Evolutionary conservation across 2,113 vertebrate species (phyloP), one percentile per base, ranked within the genome.

Genomic region (Willisornis vidua): DNA sequence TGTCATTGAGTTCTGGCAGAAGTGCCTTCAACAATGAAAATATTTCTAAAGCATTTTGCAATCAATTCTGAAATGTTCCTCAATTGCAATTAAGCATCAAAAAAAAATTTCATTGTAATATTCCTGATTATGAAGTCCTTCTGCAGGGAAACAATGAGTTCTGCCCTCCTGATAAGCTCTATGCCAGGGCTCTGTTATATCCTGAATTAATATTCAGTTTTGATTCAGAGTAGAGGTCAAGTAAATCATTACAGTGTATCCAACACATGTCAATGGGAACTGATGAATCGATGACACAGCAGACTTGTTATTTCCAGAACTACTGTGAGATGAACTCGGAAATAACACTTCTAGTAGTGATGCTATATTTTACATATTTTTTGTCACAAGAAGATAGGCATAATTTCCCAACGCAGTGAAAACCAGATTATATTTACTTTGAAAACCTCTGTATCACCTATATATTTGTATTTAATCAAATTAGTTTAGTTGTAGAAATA

Each of bases 1-100:
- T 65, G 22, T 35, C 0, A 0, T 48, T 62, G 48, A 28, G 9
- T 57, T 65, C 18, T 35, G 6, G 4, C 33, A 92, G 28, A 81
- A 61, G 2, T 0, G 0, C 41, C 31, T 39, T 54, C 31, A 65
- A 10, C n/a, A 61, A 61, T 90, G 6, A 68, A 68, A 57, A 61
- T 0, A 45, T 49, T 95, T 65, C 28, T 79, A 61, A 84, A 61
- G 2, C 0, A 1, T 63, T 90, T 52, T 61, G 13, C 3, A 29
- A 46, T 29, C 26, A 20, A 5, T 65, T 65, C 57, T 49, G 35
- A 84, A 92, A 75, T 29, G 7, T 26, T 82, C 25, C 72, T 79
- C 17, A 29, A 6, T 14, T n/a, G 8, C 4, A 26, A 2, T 33
- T 61, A 43, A 77, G 20, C 23, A 4, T 18, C 7, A 22, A 52